Evolutionary conservation across 2,888 invertebrate genomes (phyloP).

Genomic region (Clunio marinus): DNA sequence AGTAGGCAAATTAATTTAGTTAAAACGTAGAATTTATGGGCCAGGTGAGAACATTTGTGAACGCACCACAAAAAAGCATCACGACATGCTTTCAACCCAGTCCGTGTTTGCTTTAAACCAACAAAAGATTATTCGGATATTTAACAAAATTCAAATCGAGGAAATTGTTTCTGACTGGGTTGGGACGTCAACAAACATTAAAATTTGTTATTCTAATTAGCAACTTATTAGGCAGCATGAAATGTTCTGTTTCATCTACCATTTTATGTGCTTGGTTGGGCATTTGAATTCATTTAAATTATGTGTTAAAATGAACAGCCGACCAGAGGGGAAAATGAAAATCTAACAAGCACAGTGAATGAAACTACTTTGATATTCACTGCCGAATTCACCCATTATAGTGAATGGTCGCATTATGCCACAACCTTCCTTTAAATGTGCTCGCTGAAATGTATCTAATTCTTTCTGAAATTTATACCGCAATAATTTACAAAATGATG

Average conservation of each 20-base stretch:
- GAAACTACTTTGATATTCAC: no score
- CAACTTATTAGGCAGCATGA: conserved; percentile 26
- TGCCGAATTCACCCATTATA: not conserved
- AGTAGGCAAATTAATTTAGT: conserved; percentile 32
- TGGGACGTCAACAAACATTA: conserved; percentile 9
- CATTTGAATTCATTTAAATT: conserved; percentile 29
- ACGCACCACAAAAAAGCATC: not conserved
- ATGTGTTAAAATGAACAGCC: conserved; percentile 29
- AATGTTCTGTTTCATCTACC: conserved; percentile 12
- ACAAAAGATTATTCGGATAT: no score
- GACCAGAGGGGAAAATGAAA: not conserved
- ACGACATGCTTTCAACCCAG: not conserved
- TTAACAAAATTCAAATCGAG: not conserved
- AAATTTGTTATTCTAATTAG: conserved; percentile 39
- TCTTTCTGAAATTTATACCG: conserved; percentile 19
- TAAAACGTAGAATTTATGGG: not conserved
- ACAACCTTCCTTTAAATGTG: conserved; percentile 11
- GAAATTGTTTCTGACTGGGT: not conserved
- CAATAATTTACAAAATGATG: conserved; percentile 26
- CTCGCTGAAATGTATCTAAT: conserved; percentile 34
- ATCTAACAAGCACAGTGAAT: conserved; percentile 8
- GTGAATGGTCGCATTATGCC: not conserved
- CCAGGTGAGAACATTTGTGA: conserved; percentile 15
- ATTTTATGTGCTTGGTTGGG: conserved; percentile 23
- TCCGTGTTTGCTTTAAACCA: no score